Base-by-base conservation (phyloP, 1,140 invertebrate species). In the Drosophila baimaii region DNA sequence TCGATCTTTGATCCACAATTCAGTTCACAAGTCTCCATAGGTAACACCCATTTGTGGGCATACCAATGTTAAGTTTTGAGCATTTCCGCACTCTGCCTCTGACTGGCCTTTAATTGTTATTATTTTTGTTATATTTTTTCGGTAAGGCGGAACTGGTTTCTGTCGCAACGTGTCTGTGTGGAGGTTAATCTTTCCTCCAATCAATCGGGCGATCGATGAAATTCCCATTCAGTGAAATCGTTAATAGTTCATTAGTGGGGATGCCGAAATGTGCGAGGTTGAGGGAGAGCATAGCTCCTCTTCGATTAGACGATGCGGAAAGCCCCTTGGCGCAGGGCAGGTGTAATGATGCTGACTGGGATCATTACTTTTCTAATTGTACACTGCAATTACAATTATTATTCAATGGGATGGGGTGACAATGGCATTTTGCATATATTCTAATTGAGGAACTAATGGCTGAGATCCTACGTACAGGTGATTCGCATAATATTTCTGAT, bases 121-220 rank as follows among this genome's bases (percentile, higher is more conserved):
- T 37, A 15, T 57, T 44, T 68, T 41, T 27, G 7, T 15, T 61
- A 64, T 61, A 33, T 58, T 51, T 47, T 49, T 62, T 68, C 49
- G 54, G 31, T 25, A 27, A 39, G 33, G 41, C 54, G 27, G 19
- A 77, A 78, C 76, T 64, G 76, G 76, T 78, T 65, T 71, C 69
- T 80, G 65, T 84, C 71, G 81, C 81, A 84, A 84, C 56, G 39
- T 21, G 44, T 17, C 21, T n/a, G n/a, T n/a, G 68, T 77, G 77
- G 82, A 89, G 84, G 84, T 80, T 89, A 75, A 84, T 88, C 84
- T 88, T 78, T 88, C 65, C 70, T 79, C 80, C 64, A 75, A 64
- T 35, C 68, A 37, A 39, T 57, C 41, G 47, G 23, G 27, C 17
- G n/a, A 54, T 64, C 29, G 49, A 71, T 62, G 31, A 74, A 73